These are phyloP conservation scores for Drosophila orena DNA, from an alignment of 1,140 invertebrate species.

Conservation along the genomic window DNA sequence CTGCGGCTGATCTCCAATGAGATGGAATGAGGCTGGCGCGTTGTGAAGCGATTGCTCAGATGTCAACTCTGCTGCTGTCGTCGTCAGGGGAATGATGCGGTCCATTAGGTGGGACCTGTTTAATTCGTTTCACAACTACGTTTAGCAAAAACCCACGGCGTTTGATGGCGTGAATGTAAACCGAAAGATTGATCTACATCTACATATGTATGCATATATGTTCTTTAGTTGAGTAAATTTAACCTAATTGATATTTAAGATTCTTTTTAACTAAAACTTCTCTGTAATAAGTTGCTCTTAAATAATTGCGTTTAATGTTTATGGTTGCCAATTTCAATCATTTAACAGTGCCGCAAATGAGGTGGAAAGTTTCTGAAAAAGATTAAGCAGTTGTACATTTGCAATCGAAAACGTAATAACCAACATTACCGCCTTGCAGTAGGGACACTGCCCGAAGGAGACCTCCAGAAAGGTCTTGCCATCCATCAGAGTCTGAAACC, in stretches of 20 bases:
- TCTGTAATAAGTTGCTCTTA: constrained; percentile 32
- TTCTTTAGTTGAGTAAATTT: constrained; percentile 62
- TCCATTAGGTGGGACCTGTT: constrained; percentile 3
- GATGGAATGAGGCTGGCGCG: constrained; percentile 70
- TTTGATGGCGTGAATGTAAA: background rate
- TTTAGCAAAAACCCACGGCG: constrained; percentile 7
- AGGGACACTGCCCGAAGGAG: constrained; percentile 74
- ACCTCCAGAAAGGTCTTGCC: constrained; percentile 74
- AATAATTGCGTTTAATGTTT: constrained; percentile 16
- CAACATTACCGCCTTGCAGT: constrained; percentile 74
- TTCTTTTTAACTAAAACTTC: constrained; percentile 25
- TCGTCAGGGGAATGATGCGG: constrained; percentile 6
- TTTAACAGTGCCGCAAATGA: constrained; percentile 70
- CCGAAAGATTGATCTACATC: constrained; percentile 66
- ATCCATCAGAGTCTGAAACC: constrained; percentile 76
- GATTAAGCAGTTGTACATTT: too few species aligned
- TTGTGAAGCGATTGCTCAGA: constrained; percentile 57
- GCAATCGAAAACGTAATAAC: background rate
- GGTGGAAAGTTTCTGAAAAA: constrained; percentile 75
- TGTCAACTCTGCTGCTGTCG: constrained; percentile 37
- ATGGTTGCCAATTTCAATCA: constrained; percentile 7
- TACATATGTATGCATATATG: constrained; percentile 41
- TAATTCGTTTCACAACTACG: constrained; percentile 51
- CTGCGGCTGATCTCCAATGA: constrained; percentile 58
- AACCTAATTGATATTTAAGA: constrained; percentile 48